Percentiles rank a stretch among this genome's conserved stretches.
These are phyloP conservation scores for Peromyscus polionotus DNA, from an alignment of 2,113 vertebrate genomes.

Conservation along the genomic window DNA sequence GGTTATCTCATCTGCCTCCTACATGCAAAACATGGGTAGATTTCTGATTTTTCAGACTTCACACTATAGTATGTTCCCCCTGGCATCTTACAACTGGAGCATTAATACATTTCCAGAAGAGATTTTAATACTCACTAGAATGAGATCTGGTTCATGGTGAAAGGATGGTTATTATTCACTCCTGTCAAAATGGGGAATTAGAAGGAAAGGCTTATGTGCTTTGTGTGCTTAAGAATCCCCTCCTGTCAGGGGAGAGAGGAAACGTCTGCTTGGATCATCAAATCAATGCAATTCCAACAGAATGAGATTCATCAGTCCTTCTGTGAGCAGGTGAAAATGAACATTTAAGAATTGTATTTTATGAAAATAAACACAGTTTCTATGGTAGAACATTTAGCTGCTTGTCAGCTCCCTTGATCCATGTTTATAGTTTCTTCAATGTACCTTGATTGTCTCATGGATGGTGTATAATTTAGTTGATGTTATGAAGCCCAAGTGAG, in stretches of 20 bases:
- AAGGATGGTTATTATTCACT: constrained; percentile 46
- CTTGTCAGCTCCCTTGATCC: not conserved
- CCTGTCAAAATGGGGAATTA: constrained; percentile 59
- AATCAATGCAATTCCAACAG: not conserved
- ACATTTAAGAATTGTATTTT: constrained; percentile 32
- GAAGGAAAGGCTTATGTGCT: constrained; percentile 30
- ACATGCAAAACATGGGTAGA: constrained; percentile 42
- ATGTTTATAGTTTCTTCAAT: constrained; percentile 8
- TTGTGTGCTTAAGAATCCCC: not conserved
- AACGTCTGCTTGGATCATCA: constrained; percentile 56
- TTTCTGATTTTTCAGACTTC: constrained; percentile 60
- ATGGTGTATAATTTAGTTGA: not conserved
- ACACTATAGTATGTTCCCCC: not conserved
- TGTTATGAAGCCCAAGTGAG: not conserved
- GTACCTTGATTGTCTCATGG: not conserved
- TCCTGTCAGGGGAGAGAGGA: not conserved
- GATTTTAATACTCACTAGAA: constrained; percentile 49
- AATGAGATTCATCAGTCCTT: constrained; percentile 37
- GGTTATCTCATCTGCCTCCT: constrained; percentile 55
- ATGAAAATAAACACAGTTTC: constrained; percentile 41
- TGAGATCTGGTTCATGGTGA: constrained; percentile 1
- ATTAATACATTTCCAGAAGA: constrained; percentile 53
- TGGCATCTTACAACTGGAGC: not conserved
- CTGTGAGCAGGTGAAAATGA: constrained; percentile 36
- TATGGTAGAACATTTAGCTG: constrained; percentile 18